Conservation (phyloP, 1,140 invertebrate genomes). For the Dryas iulia region DNA sequence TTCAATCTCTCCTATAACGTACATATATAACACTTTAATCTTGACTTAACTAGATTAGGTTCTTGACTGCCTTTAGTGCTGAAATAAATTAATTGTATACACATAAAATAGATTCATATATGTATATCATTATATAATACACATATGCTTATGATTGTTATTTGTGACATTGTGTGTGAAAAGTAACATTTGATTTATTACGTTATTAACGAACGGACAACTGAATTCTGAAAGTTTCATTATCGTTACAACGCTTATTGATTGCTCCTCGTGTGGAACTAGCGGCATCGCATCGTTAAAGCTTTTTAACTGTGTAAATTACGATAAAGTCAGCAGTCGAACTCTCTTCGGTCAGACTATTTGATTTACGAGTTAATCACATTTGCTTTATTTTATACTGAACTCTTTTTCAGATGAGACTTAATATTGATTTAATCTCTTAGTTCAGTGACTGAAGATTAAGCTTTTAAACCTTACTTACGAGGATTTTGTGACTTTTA, state of each 20-base stretch:
- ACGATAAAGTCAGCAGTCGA: neutral
- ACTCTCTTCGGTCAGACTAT: neutral
- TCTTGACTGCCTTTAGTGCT: neutral
- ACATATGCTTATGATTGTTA: too few relatives aligned
- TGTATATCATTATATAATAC: too few relatives aligned
- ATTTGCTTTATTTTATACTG: neutral
- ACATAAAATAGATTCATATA: too few relatives aligned
- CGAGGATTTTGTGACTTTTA: too few relatives aligned
- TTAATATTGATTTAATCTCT: too few relatives aligned
- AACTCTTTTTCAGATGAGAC: neutral
- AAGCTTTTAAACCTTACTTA: too few relatives aligned
- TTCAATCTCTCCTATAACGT: too few relatives aligned
- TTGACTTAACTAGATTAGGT: neutral
- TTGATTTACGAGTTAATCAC: neutral
- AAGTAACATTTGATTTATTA: too few relatives aligned
- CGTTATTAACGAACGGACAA: too few relatives aligned
- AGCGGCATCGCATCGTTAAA: neutral
- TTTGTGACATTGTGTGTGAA: too few relatives aligned
- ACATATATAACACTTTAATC: neutral
- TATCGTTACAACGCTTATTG: neutral
- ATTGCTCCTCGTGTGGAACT: neutral
- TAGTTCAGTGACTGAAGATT: too few relatives aligned
- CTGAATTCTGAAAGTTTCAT: neutral
- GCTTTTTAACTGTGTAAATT: neutral
- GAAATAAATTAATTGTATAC: too few relatives aligned